phyloP scores from a whole-genome alignment of 2,888 invertebrate genomes.

The Caradrina clavipalpis region DNA sequence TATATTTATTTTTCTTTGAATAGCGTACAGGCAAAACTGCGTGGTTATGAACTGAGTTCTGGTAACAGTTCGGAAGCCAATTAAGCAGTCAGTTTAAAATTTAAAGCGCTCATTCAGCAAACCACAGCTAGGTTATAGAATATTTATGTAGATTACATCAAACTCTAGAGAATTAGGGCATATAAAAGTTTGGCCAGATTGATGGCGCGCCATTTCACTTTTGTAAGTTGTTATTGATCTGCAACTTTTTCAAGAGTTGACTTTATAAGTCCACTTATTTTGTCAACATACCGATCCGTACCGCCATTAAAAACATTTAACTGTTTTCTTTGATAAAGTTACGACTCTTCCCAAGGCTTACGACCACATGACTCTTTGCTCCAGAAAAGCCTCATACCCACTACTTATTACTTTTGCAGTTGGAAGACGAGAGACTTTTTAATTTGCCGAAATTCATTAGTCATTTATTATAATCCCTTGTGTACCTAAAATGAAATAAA shows the following conservation, averaged over 20 bases:
- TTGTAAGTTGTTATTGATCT: slow-evolving; percentile 10
- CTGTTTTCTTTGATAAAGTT: no score
- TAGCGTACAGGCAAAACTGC: slow-evolving; percentile 25
- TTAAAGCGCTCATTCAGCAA: slow-evolving; percentile 21
- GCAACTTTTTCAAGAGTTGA: slow-evolving; percentile 1
- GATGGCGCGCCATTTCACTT: slow-evolving; percentile 7
- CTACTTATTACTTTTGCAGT: no score
- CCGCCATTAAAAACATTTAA: no score
- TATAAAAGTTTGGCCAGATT: slow-evolving; percentile 22
- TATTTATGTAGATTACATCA: slow-evolving; percentile 7
- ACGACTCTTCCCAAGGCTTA: not conserved
- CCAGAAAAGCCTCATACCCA: no score
- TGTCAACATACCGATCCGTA: not conserved
- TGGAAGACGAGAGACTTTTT: no score
- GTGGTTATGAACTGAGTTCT: slow-evolving; percentile 37
- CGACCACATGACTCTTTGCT: not conserved
- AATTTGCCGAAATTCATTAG: no score
- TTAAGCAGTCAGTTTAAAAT: slow-evolving; percentile 43
- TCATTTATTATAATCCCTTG: no score
- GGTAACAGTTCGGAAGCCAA: slow-evolving; percentile 44
- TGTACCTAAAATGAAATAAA: not conserved
- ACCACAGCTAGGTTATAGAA: slow-evolving; percentile 4
- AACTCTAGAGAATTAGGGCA: not conserved
- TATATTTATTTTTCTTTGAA: slow-evolving; percentile 43
- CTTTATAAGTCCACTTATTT: not conserved